Evolutionary conservation across 1,140 invertebrate species (phyloP).

Genomic region (Tetramorium simillimum): DNA sequence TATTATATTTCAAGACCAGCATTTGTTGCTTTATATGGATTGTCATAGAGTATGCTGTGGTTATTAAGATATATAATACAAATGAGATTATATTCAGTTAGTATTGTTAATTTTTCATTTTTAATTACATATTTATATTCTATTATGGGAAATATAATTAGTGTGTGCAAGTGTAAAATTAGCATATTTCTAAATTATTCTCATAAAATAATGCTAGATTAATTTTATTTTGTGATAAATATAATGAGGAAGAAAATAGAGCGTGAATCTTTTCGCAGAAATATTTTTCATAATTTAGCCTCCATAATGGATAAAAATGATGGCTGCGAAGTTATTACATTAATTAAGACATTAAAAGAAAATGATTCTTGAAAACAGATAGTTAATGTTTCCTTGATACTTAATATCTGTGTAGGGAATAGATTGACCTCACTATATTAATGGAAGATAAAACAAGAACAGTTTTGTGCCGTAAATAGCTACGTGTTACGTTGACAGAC

Average conservation of each 20-base stretch:
- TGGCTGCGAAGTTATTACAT: neutral
- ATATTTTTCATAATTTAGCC: neutral
- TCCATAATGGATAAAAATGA: neutral
- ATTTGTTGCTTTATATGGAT: no score
- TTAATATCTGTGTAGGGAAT: neutral
- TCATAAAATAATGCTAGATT: neutral
- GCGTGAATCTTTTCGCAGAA: neutral
- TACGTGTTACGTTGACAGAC: slow-evolving; percentile 43
- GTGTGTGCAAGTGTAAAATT: neutral
- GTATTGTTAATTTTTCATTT: no score
- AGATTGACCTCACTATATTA: neutral
- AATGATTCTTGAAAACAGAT: neutral
- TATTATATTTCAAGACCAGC: no score
- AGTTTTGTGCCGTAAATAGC: slow-evolving; percentile 43
- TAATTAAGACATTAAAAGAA: neutral
- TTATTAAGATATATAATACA: no score
- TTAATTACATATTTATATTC: no score
- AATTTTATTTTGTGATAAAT: neutral
- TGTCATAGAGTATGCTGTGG: no score
- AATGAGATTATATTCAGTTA: no score
- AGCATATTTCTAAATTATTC: slow-evolving; percentile 14
- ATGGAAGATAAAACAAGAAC: slow-evolving; percentile 20
- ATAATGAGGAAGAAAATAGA: neutral
- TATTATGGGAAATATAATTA: no score
- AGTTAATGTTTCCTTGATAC: neutral